A percentile compares a stretch with the other conserved stretches of the same genome.
Conservation (phyloP, 2,797 vertebrate genomes). For the Sebastes flavidus region DNA sequence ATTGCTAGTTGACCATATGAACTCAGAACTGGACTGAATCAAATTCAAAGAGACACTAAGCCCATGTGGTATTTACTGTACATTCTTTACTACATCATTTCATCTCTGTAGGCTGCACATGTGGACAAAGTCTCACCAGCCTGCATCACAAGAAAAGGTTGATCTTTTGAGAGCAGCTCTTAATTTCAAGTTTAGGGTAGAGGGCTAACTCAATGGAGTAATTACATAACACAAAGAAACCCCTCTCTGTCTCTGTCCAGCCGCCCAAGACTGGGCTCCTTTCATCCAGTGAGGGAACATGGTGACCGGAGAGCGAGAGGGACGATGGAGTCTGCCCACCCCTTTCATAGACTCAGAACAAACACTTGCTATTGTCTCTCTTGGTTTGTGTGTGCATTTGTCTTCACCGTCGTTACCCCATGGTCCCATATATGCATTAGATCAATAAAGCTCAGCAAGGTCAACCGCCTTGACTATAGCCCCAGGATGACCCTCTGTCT, state of each 20-base stretch:
- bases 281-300: conserved; percentile 65
- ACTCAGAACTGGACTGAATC: neutral
- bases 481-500: neutral
- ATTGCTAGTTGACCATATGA: neutral
- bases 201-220: conserved; percentile 51
- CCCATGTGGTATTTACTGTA: conserved; percentile 33
- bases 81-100: conserved; percentile 5
- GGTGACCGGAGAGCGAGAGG: conserved; percentile 44
- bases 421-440: neutral
- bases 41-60: conserved; percentile 41
- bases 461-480: neutral
- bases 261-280: conserved; percentile 57
- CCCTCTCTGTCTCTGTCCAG: conserved; percentile 44
- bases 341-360: conserved; percentile 61
- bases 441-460: conserved; percentile 29
- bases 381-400: conserved; percentile 12
- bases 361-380: conserved; percentile 50
- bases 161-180: conserved; percentile 45
- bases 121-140: neutral
- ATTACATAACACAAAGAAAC: conserved; percentile 71
- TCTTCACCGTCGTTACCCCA: neutral
- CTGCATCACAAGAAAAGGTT: conserved; percentile 43
- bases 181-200: conserved; percentile 54
- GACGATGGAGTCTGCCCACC: conserved; percentile 60
- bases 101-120: neutral